Evolutionary conservation across 2,113 vertebrate species (phyloP).

Genomic region (Melospiza georgiana): DNA sequence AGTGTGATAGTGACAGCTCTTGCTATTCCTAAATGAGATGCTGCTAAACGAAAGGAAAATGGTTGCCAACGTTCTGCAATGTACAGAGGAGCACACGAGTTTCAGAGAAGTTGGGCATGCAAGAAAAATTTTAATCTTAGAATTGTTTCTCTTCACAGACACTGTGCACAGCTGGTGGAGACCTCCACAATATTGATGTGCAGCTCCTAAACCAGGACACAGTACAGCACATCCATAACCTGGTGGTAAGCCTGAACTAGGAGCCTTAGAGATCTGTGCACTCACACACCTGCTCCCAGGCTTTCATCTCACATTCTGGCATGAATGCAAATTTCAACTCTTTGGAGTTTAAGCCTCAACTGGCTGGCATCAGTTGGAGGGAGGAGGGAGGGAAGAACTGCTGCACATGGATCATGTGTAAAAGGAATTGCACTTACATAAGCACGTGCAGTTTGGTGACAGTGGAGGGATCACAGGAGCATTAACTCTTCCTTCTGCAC

Average conservation of each 20-base stretch:
- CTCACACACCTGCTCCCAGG: neutral
- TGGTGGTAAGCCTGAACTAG: conserved; percentile 66
- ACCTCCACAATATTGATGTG: conserved; percentile 64
- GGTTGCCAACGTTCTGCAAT: neutral
- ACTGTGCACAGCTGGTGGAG: conserved; percentile 61
- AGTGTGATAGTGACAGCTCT: neutral
- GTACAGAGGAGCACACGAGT: neutral
- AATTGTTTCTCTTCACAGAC: conserved; percentile 42
- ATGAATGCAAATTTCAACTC: neutral
- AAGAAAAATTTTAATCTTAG: neutral
- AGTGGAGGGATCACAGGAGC: neutral
- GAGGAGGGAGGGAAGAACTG: neutral
- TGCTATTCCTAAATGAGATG: neutral
- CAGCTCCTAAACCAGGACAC: conserved; percentile 68
- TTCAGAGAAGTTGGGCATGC: neutral
- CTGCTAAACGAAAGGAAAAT: neutral
- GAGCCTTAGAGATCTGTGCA: neutral
- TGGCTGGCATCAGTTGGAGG: neutral
- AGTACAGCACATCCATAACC: conserved; percentile 70
- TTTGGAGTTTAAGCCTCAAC: neutral
- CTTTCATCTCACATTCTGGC: neutral
- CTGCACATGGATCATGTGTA: neutral
- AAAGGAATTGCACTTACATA: neutral
- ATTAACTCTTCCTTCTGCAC: neutral
- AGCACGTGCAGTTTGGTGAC: neutral